Percentiles rank a stretch among this genome's conserved stretches.
Evolutionary conservation across 2,888 invertebrate species (phyloP).

Genomic region (Anarsia innoxiella): DNA sequence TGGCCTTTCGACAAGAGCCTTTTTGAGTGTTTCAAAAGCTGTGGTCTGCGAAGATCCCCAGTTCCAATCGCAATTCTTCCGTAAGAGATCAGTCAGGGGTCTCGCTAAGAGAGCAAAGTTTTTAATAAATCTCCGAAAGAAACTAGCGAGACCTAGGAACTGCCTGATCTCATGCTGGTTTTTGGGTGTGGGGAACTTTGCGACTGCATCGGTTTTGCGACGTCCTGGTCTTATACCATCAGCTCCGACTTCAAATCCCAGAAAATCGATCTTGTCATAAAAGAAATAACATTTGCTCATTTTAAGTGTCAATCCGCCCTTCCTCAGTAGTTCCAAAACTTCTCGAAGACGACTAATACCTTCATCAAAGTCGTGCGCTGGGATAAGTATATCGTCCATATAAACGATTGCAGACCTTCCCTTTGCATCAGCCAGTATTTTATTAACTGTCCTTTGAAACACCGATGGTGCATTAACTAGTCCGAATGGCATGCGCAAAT

Average conservation of each 20-base stretch:
- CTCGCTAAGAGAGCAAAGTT: constrained; percentile 15
- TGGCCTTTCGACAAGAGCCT: constrained; percentile 17
- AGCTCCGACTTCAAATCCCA: constrained; percentile 20
- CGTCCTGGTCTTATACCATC: constrained; percentile 21
- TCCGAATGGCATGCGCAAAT: constrained; percentile 39
- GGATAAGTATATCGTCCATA: constrained; percentile 19
- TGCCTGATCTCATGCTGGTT: constrained; percentile 15
- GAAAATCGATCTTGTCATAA: constrained; percentile 18
- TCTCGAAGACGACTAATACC: constrained; percentile 10
- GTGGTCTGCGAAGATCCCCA: constrained; percentile 19
- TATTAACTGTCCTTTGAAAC: constrained; percentile 35
- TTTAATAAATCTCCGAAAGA: constrained; percentile 14
- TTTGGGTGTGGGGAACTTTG: constrained; percentile 7
- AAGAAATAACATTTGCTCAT: constrained; percentile 25
- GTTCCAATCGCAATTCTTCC: constrained; percentile 17
- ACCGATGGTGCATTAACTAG: constrained; percentile 37
- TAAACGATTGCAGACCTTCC: constrained; percentile 16
- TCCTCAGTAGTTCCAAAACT: constrained; percentile 17
- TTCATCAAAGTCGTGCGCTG: constrained; percentile 12
- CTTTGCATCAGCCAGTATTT: constrained; percentile 19
- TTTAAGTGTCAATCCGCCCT: constrained; percentile 21
- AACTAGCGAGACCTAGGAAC: constrained; percentile 15
- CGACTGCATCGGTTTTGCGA: constrained; percentile 12
- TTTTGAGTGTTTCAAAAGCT: constrained; percentile 22
- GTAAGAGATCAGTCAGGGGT: constrained; percentile 18